A percentile compares a stretch with the other conserved stretches of the same genome.
Evolutionary conservation across 2,888 invertebrate species (phyloP).

Genomic region (Cantharis rustica): DNA sequence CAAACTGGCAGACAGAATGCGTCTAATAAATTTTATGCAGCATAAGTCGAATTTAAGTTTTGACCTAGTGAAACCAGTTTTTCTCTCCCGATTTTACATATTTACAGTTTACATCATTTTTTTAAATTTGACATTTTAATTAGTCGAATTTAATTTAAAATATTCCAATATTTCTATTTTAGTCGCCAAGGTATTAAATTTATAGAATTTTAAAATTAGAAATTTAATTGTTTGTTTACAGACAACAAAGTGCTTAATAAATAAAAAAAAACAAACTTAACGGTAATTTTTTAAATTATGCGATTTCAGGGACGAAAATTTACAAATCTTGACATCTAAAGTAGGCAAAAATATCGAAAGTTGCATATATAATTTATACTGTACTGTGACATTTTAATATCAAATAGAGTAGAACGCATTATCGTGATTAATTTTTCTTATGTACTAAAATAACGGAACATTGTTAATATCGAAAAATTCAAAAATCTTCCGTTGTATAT

Average conservation of each 20-base stretch:
- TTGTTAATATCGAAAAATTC: too few species aligned
- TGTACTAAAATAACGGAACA: background rate
- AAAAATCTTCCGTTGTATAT: too few species aligned
- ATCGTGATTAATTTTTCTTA: background rate
- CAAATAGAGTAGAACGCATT: background rate
- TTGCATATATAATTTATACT: background rate
- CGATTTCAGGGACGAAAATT: background rate
- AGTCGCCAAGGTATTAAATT: background rate
- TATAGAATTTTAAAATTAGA: background rate
- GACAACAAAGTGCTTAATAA: background rate
- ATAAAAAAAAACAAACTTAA: background rate
- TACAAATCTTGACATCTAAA: background rate
- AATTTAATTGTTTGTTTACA: background rate
- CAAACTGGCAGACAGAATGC: background rate
- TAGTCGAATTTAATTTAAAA: background rate
- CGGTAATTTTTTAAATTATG: background rate
- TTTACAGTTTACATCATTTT: background rate
- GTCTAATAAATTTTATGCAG: background rate
- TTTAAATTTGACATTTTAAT: background rate
- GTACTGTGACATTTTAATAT: background rate
- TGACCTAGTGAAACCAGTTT: slow-evolving; percentile 1
- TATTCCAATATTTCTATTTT: background rate
- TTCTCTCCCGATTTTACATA: background rate
- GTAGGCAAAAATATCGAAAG: background rate
- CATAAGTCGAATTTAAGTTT: background rate